Percentiles rank a stretch among this genome's conserved stretches.
phyloP scores from a whole-genome alignment of 2,113 vertebrate genomes.

The Aphyosemion australe region DNA sequence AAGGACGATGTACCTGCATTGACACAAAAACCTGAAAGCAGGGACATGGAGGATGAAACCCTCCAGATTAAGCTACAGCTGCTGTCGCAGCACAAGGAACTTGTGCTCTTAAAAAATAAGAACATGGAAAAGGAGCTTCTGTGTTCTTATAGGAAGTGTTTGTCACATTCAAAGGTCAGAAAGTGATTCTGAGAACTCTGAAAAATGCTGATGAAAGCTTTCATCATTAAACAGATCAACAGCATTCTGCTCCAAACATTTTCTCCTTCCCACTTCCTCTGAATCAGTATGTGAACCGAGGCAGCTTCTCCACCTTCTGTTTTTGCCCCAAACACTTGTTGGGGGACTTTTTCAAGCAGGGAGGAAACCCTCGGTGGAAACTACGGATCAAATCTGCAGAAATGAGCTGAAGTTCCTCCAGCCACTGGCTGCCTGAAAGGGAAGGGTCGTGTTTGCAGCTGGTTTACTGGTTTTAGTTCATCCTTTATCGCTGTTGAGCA shows the following conservation, averaged over 20 bases:
- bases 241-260: background rate
- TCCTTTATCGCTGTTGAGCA: background rate
- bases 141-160: background rate
- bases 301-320: background rate
- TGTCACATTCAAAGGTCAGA: too few relatives aligned
- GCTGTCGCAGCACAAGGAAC: background rate
- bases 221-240: background rate
- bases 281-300: too few relatives aligned
- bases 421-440: background rate
- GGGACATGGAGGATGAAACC: constrained; percentile 9
- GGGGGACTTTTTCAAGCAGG: constrained; percentile 2
- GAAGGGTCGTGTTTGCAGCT: too few relatives aligned
- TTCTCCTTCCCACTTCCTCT: too few relatives aligned
- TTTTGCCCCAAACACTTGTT: background rate
- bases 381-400: constrained; percentile 1
- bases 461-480: too few relatives aligned
- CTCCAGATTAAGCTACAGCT: background rate
- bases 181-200: background rate
- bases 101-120: too few relatives aligned
- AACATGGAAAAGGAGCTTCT: background rate
- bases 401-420: background rate
- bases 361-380: constrained; percentile 13
- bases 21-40: too few relatives aligned
- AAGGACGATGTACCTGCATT: constrained; percentile 6
- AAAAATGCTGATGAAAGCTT: background rate